These are phyloP conservation scores for Eupithecia subumbrata DNA, from an alignment of 2,888 invertebrate genomes.

Conservation along the genomic window DNA sequence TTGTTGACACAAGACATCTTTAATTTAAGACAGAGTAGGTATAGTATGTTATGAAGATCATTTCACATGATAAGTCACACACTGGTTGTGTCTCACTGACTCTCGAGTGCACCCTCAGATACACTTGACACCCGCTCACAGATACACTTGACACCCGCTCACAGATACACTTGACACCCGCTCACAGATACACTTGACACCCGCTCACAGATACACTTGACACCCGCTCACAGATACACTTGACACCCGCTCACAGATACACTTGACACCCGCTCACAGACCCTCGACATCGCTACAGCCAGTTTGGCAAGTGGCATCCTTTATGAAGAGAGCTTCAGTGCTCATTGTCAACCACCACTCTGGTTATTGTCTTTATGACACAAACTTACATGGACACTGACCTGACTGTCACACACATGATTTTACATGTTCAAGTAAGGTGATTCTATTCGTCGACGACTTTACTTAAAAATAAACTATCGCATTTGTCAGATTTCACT, in stretches of 20 bases:
- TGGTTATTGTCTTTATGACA: slow-evolving; percentile 1
- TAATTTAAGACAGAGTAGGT: background rate
- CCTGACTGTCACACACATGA: background rate
- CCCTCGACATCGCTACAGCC: slow-evolving; percentile 39
- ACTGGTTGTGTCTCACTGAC: background rate
- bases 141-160: slow-evolving; percentile 40
- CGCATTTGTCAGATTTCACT: too few relatives aligned
- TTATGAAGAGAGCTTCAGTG: slow-evolving; percentile 15
- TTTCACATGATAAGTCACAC: background rate
- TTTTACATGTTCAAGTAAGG: background rate
- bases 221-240: slow-evolving; percentile 41
- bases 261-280: slow-evolving; percentile 39
- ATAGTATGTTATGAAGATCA: background rate
- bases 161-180: slow-evolving; percentile 38
- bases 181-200: slow-evolving; percentile 40
- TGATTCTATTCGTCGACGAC: too few relatives aligned
- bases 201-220: slow-evolving; percentile 40
- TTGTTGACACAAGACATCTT: background rate
- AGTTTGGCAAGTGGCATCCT: slow-evolving; percentile 37
- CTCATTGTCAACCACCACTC: slow-evolving; percentile 6
- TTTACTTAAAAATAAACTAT: too few relatives aligned
- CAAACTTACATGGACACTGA: background rate
- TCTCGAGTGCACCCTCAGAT: slow-evolving; percentile 48
- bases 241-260: slow-evolving; percentile 42
- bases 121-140: slow-evolving; percentile 40